These are phyloP conservation scores for Blastomussa wellsi DNA, from an alignment of 92 coral and sea anemone species.

Conservation along the genomic window DNA sequence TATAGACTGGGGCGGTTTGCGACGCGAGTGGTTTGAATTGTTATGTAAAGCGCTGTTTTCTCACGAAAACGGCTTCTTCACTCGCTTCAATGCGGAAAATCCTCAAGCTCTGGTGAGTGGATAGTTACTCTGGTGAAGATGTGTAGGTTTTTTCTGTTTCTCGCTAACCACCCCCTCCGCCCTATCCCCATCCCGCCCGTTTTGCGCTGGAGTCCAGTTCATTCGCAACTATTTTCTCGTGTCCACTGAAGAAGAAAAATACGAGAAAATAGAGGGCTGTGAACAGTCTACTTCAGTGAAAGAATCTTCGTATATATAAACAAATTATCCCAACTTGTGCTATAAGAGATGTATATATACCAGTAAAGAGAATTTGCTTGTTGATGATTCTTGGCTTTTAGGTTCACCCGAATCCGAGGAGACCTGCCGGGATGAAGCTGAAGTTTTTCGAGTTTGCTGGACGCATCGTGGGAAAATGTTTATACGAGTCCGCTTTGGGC, in stretches of 20 bases:
- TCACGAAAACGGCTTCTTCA: slow-evolving; percentile 81
- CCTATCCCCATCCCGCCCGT: too few species aligned
- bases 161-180: too few species aligned
- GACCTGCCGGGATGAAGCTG: slow-evolving; percentile 70
- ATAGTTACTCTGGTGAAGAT: background rate
- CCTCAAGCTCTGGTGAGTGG: slow-evolving; percentile 90
- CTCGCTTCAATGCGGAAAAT: slow-evolving; percentile 87
- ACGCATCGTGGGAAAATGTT: slow-evolving; percentile 88
- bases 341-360: background rate
- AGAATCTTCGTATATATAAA: background rate
- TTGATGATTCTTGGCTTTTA: background rate
- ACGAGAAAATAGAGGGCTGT: too few species aligned
- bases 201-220: too few species aligned
- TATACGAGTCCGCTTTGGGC: slow-evolving; percentile 88
- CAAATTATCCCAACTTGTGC: background rate
- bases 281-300: too few species aligned
- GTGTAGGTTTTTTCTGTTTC: too few species aligned
- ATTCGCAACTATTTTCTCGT: too few species aligned
- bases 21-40: slow-evolving; percentile 90
- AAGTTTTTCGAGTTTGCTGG: slow-evolving; percentile 98
- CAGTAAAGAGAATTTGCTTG: background rate
- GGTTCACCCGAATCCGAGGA: slow-evolving; percentile 88
- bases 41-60: slow-evolving; percentile 78
- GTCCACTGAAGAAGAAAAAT: too few species aligned
- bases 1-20: slow-evolving; percentile 91